Conservation (phyloP, 1,140 invertebrate genomes). For the Drosophila sulfurigaster region DNA sequence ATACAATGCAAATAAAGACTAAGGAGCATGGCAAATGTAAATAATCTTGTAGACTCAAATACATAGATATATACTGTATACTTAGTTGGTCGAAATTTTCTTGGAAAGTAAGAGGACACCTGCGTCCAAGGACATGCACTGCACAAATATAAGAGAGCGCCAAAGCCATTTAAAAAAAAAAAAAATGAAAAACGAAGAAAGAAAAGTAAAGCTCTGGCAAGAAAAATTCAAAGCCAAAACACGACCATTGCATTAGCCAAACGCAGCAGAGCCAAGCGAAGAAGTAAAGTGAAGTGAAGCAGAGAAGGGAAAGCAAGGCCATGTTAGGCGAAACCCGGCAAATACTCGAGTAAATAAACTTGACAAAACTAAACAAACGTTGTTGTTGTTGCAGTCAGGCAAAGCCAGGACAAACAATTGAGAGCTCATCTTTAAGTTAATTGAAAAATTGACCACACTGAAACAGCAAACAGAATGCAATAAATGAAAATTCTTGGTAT, state of each 20-base stretch:
- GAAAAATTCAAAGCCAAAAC: constrained; percentile 31
- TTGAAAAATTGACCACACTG: constrained; percentile 9
- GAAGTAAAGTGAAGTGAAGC: neutral
- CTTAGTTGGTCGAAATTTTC: neutral
- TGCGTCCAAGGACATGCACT: constrained; percentile 28
- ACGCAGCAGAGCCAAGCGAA: constrained; percentile 11
- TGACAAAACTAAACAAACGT: constrained; percentile 23
- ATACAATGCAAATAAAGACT: neutral
- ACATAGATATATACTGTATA: no score
- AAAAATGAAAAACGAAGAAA: neutral
- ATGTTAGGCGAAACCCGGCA: neutral
- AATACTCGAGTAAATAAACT: constrained; percentile 13
- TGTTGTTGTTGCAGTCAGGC: no score
- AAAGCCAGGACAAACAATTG: constrained; percentile 6
- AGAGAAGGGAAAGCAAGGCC: neutral
- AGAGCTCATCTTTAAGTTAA: constrained; percentile 16
- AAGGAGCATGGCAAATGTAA: neutral
- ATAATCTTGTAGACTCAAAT: neutral
- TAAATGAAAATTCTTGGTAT: no score
- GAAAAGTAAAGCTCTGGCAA: neutral
- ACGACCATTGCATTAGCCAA: constrained; percentile 47
- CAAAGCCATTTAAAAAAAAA: constrained; percentile 18
- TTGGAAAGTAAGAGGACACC: constrained; percentile 15
- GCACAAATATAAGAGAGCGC: constrained; percentile 32
- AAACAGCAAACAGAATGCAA: neutral